phyloP scores from a whole-genome alignment of 1,140 invertebrate genomes.

The Amyelois transitella region DNA sequence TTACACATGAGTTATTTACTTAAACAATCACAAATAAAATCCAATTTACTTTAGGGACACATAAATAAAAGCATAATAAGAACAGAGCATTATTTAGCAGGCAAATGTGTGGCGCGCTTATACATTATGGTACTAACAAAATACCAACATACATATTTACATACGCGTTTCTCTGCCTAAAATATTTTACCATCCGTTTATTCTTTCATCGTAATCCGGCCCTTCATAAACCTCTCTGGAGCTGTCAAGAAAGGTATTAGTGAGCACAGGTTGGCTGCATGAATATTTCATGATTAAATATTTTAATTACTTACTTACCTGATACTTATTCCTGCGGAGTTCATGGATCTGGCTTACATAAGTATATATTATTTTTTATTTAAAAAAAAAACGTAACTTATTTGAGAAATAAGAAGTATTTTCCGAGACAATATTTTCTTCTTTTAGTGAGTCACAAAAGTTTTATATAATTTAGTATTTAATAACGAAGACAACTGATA shows the following conservation, averaged over 20 bases:
- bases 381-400: background rate
- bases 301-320: slow-evolving; percentile 16
- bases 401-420: too few relatives aligned
- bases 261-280: slow-evolving; percentile 12
- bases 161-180: background rate
- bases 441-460: too few relatives aligned
- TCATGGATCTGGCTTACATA: background rate
- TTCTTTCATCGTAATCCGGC: background rate
- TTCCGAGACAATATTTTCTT: too few relatives aligned
- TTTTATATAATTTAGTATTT: too few relatives aligned
- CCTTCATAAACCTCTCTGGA: background rate
- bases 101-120: background rate
- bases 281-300: slow-evolving; percentile 38
- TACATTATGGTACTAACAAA: background rate
- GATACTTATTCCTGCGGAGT: background rate
- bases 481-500: too few relatives aligned
- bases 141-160: background rate
- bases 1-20: background rate
- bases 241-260: background rate
- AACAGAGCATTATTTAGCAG: background rate
- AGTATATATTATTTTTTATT: background rate
- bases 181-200: background rate
- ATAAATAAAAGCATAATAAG: background rate
- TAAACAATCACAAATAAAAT: background rate
- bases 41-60: background rate